phyloP scores from a whole-genome alignment of 2,113 vertebrate genomes.

The Nymphicus hollandicus region DNA sequence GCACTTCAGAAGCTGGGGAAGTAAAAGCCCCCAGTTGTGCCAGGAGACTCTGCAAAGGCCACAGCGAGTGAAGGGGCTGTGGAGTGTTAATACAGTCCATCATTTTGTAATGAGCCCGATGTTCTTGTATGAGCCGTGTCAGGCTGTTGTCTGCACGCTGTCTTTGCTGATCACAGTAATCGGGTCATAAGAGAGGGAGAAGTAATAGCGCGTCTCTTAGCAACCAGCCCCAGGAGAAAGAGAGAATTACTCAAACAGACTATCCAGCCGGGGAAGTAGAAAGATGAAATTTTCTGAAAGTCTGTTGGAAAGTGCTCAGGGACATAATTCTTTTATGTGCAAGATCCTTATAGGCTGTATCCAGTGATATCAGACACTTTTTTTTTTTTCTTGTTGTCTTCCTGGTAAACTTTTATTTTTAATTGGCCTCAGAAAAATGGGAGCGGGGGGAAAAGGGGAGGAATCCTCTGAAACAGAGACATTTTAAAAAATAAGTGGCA shows the following conservation, averaged over 20 bases:
- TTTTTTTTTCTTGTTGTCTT: neutral
- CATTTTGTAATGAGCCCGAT: constrained; percentile 42
- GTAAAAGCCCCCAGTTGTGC: constrained; percentile 51
- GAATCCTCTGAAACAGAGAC: neutral
- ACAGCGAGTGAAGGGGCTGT: neutral
- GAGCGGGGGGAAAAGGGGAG: rapidly evolving
- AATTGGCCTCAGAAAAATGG: neutral
- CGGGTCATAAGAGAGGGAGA: constrained; percentile 77
- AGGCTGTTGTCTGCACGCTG: constrained; percentile 62
- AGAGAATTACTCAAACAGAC: constrained; percentile 74
- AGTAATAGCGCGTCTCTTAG: constrained; percentile 77
- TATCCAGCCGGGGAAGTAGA: constrained; percentile 67
- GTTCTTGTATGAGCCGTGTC: constrained; percentile 47
- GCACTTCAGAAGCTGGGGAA: constrained; percentile 19
- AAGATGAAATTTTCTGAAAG: constrained; percentile 70
- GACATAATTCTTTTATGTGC: constrained; percentile 44
- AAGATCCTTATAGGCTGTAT: constrained; percentile 30
- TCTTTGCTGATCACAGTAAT: constrained; percentile 76
- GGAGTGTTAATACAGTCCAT: constrained; percentile 61
- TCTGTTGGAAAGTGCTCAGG: constrained; percentile 62
- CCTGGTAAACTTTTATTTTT: constrained; percentile 23
- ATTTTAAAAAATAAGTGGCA: neutral
- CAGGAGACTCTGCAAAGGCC: constrained; percentile 49
- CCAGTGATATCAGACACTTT: neutral
- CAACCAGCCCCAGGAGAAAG: constrained; percentile 78